Conservation (phyloP, 2,113 vertebrate species). For the Zingel zingel region DNA sequence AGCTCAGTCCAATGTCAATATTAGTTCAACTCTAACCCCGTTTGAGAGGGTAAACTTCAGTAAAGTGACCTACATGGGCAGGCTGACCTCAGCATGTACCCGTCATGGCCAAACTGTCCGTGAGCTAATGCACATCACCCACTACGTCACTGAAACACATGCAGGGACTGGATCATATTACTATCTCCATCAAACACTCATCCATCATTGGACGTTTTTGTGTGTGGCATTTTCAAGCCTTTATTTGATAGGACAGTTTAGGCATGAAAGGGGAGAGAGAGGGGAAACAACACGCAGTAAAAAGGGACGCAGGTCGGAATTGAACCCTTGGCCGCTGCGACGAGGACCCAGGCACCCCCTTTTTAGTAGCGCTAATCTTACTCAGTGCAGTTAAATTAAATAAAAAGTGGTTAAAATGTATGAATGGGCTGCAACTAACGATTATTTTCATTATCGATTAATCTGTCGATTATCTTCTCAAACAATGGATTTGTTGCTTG, state of each 20-base stretch:
- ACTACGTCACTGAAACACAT: constrained; percentile 25
- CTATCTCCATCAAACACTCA: not conserved
- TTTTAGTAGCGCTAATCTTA: constrained; percentile 5
- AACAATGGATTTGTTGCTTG: too few species aligned
- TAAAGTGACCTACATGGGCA: constrained; percentile 53
- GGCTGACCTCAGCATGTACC: constrained; percentile 47
- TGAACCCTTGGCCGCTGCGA: too few species aligned
- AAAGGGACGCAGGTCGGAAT: too few species aligned
- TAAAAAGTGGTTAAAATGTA: not conserved
- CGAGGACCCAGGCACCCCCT: too few species aligned
- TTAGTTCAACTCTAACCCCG: constrained; percentile 69
- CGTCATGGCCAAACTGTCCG: constrained; percentile 55
- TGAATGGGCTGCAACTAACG: too few species aligned
- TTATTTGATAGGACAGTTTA: too few species aligned
- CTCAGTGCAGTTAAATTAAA: not conserved
- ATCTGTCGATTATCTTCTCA: too few species aligned
- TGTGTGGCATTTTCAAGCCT: too few species aligned
- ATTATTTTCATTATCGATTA: too few species aligned
- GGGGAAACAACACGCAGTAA: too few species aligned
- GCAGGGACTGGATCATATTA: constrained; percentile 41
- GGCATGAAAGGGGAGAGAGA: too few species aligned
- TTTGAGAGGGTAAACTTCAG: constrained; percentile 64
- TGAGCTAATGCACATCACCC: constrained; percentile 51
- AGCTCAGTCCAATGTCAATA: constrained; percentile 70
- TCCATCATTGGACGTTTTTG: constrained; percentile 3